These are phyloP conservation scores for Synaphobranchus kaupii DNA, from an alignment of 2,797 vertebrate genomes.

Conservation along the genomic window DNA sequence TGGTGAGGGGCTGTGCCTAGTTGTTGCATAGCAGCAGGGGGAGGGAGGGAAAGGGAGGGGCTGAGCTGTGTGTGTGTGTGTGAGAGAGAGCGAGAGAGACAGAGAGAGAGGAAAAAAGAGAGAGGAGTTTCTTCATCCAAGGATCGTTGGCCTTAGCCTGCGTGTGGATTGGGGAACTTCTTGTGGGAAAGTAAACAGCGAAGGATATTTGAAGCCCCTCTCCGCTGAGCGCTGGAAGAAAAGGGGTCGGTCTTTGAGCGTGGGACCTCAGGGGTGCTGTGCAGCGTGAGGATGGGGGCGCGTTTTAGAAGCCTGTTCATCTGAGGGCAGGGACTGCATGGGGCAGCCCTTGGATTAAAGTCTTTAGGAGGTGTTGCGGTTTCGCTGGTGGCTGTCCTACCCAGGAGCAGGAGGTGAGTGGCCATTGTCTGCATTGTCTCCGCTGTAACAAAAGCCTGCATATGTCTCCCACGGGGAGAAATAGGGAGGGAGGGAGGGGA, in stretches of 20 bases:
- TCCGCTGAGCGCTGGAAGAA: slow-evolving; percentile 31
- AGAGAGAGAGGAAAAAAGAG: not conserved
- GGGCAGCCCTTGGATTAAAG: slow-evolving; percentile 40
- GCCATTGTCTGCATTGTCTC: slow-evolving; percentile 29
- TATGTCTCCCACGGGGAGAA: slow-evolving; percentile 19
- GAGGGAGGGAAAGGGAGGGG: slow-evolving; percentile 48
- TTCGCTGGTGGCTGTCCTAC: slow-evolving; percentile 41
- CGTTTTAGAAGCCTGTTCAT: slow-evolving; percentile 46
- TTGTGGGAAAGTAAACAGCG: slow-evolving; percentile 45
- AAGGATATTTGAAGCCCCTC: slow-evolving; percentile 26
- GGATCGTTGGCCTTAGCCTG: slow-evolving; percentile 38
- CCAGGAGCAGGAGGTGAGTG: slow-evolving; percentile 49
- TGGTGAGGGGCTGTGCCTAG: slow-evolving; percentile 40
- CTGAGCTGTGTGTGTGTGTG: slow-evolving; percentile 28
- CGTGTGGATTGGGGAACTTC: slow-evolving; percentile 32
- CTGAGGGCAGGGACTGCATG: slow-evolving; percentile 37
- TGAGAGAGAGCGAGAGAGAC: slow-evolving; percentile 42
- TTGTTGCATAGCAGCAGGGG: slow-evolving; percentile 47
- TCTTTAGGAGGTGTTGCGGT: slow-evolving; percentile 35
- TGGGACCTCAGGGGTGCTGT: slow-evolving; percentile 45
- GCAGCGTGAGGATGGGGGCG: slow-evolving; percentile 52
- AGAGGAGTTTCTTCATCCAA: slow-evolving; percentile 48
- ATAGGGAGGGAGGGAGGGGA: slow-evolving; percentile 10
- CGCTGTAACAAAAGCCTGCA: slow-evolving; percentile 42
- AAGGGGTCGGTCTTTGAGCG: slow-evolving; percentile 35